Evolutionary conservation across 2,113 vertebrate genomes (phyloP).

Genomic region (Conger conger): DNA sequence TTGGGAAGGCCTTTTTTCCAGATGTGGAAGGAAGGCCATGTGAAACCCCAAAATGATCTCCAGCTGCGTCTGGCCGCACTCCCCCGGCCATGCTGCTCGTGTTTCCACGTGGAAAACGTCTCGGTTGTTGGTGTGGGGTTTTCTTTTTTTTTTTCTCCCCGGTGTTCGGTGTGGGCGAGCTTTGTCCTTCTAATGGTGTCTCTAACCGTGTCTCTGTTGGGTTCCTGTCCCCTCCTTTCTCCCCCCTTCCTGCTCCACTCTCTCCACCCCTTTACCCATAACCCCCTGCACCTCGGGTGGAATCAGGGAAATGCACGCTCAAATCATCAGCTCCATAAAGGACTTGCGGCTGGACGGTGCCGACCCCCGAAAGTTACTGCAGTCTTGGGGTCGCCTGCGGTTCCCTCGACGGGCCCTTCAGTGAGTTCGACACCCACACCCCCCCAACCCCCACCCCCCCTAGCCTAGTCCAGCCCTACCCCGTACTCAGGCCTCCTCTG

Average conservation of each 20-base stretch:
- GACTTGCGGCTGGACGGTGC: constrained; percentile 90
- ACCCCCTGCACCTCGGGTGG: constrained; percentile 37
- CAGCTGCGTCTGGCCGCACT: constrained; percentile 30
- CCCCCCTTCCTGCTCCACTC: constrained; percentile 19
- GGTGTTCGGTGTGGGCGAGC: constrained; percentile 10
- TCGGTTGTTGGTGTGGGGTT: background rate
- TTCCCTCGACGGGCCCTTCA: constrained; percentile 81
- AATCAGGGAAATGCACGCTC: constrained; percentile 90
- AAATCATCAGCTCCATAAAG: constrained; percentile 96
- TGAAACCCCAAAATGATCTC: constrained; percentile 26
- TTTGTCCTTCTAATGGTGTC: constrained; percentile 45
- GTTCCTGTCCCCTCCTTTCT: constrained; percentile 13
- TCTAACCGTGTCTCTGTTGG: constrained; percentile 43
- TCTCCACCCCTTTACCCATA: constrained; percentile 37
- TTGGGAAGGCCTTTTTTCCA: background rate
- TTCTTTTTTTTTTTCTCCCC: background rate
- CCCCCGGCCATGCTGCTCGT: constrained; percentile 49
- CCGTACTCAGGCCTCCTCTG: background rate
- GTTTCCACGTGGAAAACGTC: constrained; percentile 26
- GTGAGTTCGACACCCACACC: constrained; percentile 78
- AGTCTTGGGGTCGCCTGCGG: constrained; percentile 85
- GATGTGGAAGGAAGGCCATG: constrained; percentile 39
- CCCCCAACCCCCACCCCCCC: constrained; percentile 14
- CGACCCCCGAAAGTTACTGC: constrained; percentile 90
- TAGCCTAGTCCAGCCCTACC: constrained; percentile 28